These are phyloP conservation scores for Urocynchramus pylzowi DNA, from an alignment of 2,113 vertebrate genomes.

Conservation along the genomic window DNA sequence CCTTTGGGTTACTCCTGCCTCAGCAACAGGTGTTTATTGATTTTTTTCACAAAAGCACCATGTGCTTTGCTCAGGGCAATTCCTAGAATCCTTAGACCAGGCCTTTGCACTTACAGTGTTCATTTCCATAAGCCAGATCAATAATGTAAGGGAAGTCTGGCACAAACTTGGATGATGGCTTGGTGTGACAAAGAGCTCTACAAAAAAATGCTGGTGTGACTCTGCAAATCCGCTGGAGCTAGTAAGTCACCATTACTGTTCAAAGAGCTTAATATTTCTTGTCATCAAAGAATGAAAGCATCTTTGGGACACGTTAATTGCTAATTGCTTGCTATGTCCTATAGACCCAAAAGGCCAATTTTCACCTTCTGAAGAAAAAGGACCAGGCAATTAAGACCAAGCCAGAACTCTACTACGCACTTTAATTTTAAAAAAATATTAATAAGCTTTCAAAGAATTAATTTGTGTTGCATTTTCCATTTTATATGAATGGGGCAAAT, in stretches of 20 bases:
- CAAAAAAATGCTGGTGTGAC: not conserved
- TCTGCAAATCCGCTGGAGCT: not conserved
- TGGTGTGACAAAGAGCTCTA: not conserved
- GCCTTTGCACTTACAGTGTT: not conserved
- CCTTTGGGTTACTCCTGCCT: not conserved
- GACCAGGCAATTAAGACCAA: not conserved
- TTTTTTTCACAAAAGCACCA: not conserved
- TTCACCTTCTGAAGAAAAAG: constrained; percentile 4
- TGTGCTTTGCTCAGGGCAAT: not conserved
- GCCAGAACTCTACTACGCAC: not conserved
- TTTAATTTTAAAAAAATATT: not conserved
- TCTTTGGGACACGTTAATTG: not conserved
- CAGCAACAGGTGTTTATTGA: not conserved
- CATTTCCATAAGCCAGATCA: not conserved
- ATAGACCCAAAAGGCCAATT: not conserved
- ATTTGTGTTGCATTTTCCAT: not conserved
- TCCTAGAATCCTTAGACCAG: not conserved
- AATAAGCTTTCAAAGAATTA: constrained; percentile 9
- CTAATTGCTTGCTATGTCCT: not conserved
- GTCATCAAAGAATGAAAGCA: not conserved
- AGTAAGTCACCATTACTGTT: not conserved
- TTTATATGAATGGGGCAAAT: constrained; percentile 33
- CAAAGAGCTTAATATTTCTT: not conserved
- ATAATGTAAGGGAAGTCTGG: not conserved
- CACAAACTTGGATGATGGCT: not conserved